Base-by-base conservation (phyloP, 1,140 invertebrate genomes). In the Heliothis virescens region DNA sequence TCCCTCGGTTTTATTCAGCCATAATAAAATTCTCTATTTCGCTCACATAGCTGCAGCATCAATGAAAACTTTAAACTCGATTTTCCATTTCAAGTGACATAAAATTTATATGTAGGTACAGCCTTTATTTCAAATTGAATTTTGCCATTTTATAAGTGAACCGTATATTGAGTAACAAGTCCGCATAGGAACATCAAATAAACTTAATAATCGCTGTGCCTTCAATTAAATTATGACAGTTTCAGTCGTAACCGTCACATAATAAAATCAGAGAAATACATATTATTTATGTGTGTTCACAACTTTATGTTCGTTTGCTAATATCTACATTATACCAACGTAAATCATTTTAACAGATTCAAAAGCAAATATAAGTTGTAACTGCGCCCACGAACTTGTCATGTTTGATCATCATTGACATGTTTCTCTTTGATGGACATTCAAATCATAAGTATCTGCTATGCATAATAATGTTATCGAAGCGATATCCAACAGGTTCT, bases 371-470 rank as follows among this genome's bases (percentile, higher is more conserved):
- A 52, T 26, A 55, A 57, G 12, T 57, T 21, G 29, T 57, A 16
- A 26, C 9, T 18, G 13, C 57, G 55, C 18, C 57, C 41, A 72
- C 69, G 15, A 74, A 47, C 53, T 26, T 26, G 53, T 60, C 26
- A 73, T 41, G 15, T 74, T 60, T 74, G 55, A 74, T 60, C n/a
- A 60, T 60, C 29, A 73, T 47, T 60, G 72, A 60, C 72, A 74
- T 48, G 53, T 60, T 60, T 59, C 65, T 60, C 3, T 57, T 73
- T 74, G 41, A 74, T 60, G 55, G 55, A 59, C 26, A 59, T 59
- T 59, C 29, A 73, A 72, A 73, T 41, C 55, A 59, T 73, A 47
- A 52, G 67, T 18, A 59, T 72, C 48, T 50, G 18, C 18, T 59
- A n/a, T 41, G 15, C 53, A 73, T 21, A 34, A 29, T 73, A 59